Evolutionary conservation across 2,888 invertebrate genomes (phyloP).

Genomic region (Hartigia nigra): DNA sequence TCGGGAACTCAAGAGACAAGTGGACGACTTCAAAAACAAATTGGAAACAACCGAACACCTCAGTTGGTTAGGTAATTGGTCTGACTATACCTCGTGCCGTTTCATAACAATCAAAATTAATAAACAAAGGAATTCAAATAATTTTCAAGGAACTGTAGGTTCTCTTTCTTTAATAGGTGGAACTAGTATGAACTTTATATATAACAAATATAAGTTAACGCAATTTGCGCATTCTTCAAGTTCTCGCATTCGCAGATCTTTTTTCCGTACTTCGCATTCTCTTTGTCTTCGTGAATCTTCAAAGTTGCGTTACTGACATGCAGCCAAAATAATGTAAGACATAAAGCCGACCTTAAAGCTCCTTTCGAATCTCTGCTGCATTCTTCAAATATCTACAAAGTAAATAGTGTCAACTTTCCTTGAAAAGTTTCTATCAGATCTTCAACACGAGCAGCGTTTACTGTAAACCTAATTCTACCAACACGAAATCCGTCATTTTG

Average conservation of each 20-base stretch:
- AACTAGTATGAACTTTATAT: too few species aligned
- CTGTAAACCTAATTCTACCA: too few species aligned
- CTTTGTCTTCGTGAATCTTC: not conserved
- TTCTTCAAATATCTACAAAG: not conserved
- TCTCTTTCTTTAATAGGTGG: not conserved
- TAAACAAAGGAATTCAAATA: not conserved
- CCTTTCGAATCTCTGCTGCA: not conserved
- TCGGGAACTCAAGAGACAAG: slow-evolving; percentile 70
- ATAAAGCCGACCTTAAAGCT: not conserved
- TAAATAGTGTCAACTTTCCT: not conserved
- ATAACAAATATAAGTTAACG: not conserved
- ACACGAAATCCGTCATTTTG: too few species aligned
- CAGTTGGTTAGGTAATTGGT: slow-evolving; percentile 72
- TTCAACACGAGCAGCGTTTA: too few species aligned
- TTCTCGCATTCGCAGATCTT: not conserved
- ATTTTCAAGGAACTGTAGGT: not conserved
- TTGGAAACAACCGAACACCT: slow-evolving; percentile 73
- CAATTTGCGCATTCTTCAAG: not conserved
- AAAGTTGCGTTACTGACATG: not conserved
- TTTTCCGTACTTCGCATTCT: not conserved
- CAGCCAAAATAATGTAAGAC: not conserved
- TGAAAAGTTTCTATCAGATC: not conserved
- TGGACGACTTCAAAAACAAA: slow-evolving; percentile 71
- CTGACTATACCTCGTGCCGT: slow-evolving; percentile 5
- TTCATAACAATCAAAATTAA: not conserved